phyloP scores from a whole-genome alignment of 2,888 invertebrate species.

The Diplolepis rosae region DNA sequence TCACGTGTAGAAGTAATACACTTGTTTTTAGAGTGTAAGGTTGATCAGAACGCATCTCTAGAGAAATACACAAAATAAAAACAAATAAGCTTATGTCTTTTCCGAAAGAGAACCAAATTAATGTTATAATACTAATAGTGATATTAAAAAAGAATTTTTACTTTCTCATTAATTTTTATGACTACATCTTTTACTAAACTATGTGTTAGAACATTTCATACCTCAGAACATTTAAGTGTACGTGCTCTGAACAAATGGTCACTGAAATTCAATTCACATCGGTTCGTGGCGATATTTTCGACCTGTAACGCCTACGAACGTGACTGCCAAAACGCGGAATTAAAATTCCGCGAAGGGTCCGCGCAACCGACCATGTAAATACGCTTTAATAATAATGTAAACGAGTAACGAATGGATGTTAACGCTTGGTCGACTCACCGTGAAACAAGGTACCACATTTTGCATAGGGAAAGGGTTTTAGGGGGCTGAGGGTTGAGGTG shows the following conservation, averaged over 20 bases:
- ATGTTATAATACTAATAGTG: too few species aligned
- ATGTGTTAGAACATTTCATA: not conserved
- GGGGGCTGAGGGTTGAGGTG: not conserved
- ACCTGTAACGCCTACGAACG: slow-evolving; percentile 34
- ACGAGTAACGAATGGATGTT: slow-evolving; percentile 53
- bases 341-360: slow-evolving; percentile 63
- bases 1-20: too few species aligned
- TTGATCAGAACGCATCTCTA: too few species aligned
- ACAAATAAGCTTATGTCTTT: too few species aligned
- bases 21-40: too few species aligned
- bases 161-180: too few species aligned
- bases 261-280: slow-evolving; percentile 8
- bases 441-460: slow-evolving; percentile 46
- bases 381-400: slow-evolving; percentile 70
- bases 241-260: not conserved
- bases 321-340: slow-evolving; percentile 52
- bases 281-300: not conserved
- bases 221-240: not conserved
- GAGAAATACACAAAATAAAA: too few species aligned
- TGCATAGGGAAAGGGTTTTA: not conserved
- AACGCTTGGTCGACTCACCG: slow-evolving; percentile 44
- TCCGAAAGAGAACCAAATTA: too few species aligned
- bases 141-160: too few species aligned
- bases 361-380: slow-evolving; percentile 64
- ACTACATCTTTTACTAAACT: too few species aligned